These are phyloP conservation scores for Agrochola litura DNA, from an alignment of 2,888 invertebrate genomes.

Conservation along the genomic window DNA sequence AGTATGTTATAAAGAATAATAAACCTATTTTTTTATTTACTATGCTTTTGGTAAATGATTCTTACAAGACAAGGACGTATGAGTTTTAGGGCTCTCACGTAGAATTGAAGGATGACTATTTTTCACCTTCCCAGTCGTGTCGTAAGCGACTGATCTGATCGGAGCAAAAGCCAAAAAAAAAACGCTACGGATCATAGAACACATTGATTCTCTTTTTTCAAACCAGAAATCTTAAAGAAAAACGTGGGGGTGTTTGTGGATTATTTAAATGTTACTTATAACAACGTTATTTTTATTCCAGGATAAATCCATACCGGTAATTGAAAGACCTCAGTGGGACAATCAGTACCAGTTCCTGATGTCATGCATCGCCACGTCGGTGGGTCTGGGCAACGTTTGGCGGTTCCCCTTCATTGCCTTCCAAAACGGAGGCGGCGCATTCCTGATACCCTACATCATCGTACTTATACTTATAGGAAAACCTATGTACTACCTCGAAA, in stretches of 20 bases:
- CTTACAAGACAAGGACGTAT: neutral
- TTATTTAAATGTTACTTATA: neutral
- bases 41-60: neutral
- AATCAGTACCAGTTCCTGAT: constrained; percentile 93
- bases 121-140: neutral
- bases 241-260: neutral
- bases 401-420: constrained; percentile 91
- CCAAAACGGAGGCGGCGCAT: constrained; percentile 94
- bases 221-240: neutral
- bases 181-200: neutral
- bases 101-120: neutral
- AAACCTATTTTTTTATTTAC: neutral
- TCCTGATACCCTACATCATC: constrained; percentile 93
- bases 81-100: neutral
- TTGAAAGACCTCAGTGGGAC: constrained; percentile 90
- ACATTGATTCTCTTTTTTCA: neutral
- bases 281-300: constrained; percentile 44
- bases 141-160: neutral
- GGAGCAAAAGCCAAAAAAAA: neutral
- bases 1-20: neutral
- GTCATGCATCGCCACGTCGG: constrained; percentile 94
- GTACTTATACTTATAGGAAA: constrained; percentile 93
- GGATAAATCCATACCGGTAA: constrained; percentile 58
- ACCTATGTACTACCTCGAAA: constrained; percentile 96
- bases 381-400: constrained; percentile 94